Evolutionary conservation across 1,140 invertebrate genomes (phyloP), one percentile per base, ranked within the genome.

Genomic region (Holcopasites calliopsidis): DNA sequence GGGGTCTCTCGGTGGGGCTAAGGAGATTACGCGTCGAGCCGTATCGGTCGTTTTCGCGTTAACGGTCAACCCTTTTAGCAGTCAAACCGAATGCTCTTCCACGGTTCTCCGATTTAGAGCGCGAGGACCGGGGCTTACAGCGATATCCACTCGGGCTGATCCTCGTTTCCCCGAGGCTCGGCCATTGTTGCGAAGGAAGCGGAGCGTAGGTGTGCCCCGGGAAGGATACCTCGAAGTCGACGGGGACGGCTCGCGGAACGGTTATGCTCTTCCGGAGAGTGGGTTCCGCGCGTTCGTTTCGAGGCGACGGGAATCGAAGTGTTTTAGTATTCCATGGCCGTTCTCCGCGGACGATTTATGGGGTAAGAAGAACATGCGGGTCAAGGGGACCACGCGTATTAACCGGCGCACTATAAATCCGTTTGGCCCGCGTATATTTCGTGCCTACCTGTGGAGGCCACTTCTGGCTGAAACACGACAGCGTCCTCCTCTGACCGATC

Each of bases 131-230:
- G 57, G 42, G 76, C 75, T 83, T 83, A 83, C 82, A 79, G 21
- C 77, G 82, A 83, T 83, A 79, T 83, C 77, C 82, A 83, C 82
- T 83, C 69, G 66, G 76, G 71, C 76, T 83, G 80, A 83, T 83
- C 82, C 82, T 40, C 70, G 65, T 42, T 69, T 78, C 64, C 64
- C 58, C 40, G 40, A 73, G 66, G 38, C 10, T 7, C 79, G 74
- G 50, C 66, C 68, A 81, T 81, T 81, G 80, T 82, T 82, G 73
- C 54, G 33, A 50, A 62, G 13, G 28, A 49, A 26, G 18, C 54
- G 40, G 33, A 38, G 64, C 55, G 73, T 69, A 68, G 54, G 44
- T 76, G 55, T 49, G 55, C 16, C 26, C 26, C 44, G 44, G 16
- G 10, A 13, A 26, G 35, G 73, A 58, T 69, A 58, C 66, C 52